Conservation (phyloP, 2,888 invertebrate genomes). For the Agrotis ipsilon region DNA sequence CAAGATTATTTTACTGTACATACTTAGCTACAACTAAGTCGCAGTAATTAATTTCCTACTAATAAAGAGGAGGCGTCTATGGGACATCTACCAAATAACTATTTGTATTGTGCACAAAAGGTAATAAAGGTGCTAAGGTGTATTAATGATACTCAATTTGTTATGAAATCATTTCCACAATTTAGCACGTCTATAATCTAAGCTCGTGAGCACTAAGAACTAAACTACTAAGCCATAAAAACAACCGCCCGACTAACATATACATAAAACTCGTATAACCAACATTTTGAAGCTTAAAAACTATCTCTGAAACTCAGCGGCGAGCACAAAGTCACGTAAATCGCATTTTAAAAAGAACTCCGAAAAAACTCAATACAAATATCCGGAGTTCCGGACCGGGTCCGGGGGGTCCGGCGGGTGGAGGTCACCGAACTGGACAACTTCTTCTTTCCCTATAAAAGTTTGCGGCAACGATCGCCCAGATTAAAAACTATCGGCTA, state of each 20-base stretch:
- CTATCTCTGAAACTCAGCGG: slow-evolving; percentile 38
- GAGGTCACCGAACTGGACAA: slow-evolving; percentile 38
- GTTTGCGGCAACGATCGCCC: slow-evolving; percentile 58
- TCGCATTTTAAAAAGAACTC: slow-evolving; percentile 55
- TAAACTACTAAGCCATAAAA: background rate
- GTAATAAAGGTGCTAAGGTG: too few species aligned
- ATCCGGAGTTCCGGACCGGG: slow-evolving; percentile 31
- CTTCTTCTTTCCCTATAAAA: slow-evolving; percentile 52
- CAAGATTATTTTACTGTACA: slow-evolving; percentile 5
- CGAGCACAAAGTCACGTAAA: slow-evolving; percentile 56
- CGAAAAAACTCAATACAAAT: slow-evolving; percentile 58
- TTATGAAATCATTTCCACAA: background rate
- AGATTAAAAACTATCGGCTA: slow-evolving; percentile 79
- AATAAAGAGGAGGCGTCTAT: too few species aligned
- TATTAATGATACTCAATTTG: background rate
- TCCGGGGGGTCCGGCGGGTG: background rate
- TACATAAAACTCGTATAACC: slow-evolving; percentile 35
- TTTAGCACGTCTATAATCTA: background rate
- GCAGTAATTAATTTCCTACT: background rate
- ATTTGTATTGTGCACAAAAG: too few species aligned
- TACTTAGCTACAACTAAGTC: background rate
- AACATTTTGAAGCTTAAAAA: slow-evolving; percentile 48
- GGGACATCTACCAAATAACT: too few species aligned
- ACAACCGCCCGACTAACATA: background rate
- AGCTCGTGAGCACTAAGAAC: background rate